These are phyloP conservation scores for Volucella bombylans DNA, from an alignment of 2,888 invertebrate species.

Conservation along the genomic window DNA sequence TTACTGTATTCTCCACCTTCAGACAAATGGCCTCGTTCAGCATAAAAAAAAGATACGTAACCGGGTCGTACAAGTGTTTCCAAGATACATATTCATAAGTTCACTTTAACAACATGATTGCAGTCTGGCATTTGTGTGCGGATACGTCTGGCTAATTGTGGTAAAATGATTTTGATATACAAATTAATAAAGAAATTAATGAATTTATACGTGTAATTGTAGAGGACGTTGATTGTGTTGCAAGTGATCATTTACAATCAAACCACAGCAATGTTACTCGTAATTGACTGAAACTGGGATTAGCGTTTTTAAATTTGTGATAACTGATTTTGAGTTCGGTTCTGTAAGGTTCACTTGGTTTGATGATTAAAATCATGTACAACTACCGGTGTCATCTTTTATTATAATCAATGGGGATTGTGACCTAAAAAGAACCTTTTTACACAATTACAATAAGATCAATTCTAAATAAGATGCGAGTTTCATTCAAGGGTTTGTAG, in stretches of 20 bases:
- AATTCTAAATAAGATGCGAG: no score
- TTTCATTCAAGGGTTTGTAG: no score
- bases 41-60: slow-evolving; percentile 17
- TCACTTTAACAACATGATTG: slow-evolving; percentile 10
- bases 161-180: slow-evolving; percentile 15
- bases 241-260: slow-evolving; percentile 5
- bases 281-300: no score
- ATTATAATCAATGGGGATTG: no score
- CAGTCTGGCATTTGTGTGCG: slow-evolving; percentile 35
- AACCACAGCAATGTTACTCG: no score
- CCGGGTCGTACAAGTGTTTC: slow-evolving; percentile 24
- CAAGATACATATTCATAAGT: slow-evolving; percentile 15
- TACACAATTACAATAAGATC: no score
- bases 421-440: no score
- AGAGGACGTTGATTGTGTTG: slow-evolving; percentile 5
- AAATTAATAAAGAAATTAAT: slow-evolving; percentile 26
- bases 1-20: slow-evolving; percentile 3
- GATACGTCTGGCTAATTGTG: slow-evolving; percentile 3
- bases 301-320: no score
- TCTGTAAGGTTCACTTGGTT: no score
- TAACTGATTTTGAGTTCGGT: no score
- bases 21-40: slow-evolving; percentile 43
- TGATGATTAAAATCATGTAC: no score
- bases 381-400: no score
- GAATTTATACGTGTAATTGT: slow-evolving; percentile 15